Percentiles rank a stretch among this genome's conserved stretches.
phyloP scores from a whole-genome alignment of 2,888 invertebrate species.

The Mechanitis messenoides region DNA sequence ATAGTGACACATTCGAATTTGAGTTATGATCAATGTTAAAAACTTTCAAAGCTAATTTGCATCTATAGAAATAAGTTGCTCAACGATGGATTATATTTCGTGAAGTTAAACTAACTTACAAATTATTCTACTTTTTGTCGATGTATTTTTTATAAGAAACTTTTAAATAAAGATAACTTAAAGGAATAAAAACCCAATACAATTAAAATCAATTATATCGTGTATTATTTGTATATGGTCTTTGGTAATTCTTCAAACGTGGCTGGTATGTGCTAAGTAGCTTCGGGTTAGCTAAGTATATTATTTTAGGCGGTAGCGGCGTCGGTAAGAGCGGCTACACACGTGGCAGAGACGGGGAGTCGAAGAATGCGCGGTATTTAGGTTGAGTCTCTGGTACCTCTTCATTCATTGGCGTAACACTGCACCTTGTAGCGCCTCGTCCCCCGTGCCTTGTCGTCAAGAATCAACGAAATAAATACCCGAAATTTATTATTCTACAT shows the following conservation, averaged over 20 bases:
- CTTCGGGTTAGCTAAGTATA: slow-evolving; percentile 27
- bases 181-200: background rate
- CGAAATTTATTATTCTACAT: slow-evolving; percentile 53
- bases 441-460: slow-evolving; percentile 28
- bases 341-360: slow-evolving; percentile 63
- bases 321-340: slow-evolving; percentile 63
- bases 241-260: slow-evolving; percentile 25
- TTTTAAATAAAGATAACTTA: background rate
- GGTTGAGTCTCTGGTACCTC: slow-evolving; percentile 74
- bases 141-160: background rate
- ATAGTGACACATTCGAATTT: slow-evolving; percentile 12
- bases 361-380: slow-evolving; percentile 73
- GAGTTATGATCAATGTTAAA: slow-evolving; percentile 18
- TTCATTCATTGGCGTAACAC: slow-evolving; percentile 73
- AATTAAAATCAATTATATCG: background rate
- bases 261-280: slow-evolving; percentile 19
- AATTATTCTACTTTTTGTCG: too few relatives aligned
- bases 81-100: background rate
- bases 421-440: slow-evolving; percentile 52
- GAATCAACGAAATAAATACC: slow-evolving; percentile 34
- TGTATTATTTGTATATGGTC: slow-evolving; percentile 13
- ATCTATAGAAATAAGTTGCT: background rate
- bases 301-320: slow-evolving; percentile 45
- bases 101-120: slow-evolving; percentile 2
- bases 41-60: background rate